Base-by-base conservation (phyloP, 2,113 vertebrate species). In the Camelus dromedarius region DNA sequence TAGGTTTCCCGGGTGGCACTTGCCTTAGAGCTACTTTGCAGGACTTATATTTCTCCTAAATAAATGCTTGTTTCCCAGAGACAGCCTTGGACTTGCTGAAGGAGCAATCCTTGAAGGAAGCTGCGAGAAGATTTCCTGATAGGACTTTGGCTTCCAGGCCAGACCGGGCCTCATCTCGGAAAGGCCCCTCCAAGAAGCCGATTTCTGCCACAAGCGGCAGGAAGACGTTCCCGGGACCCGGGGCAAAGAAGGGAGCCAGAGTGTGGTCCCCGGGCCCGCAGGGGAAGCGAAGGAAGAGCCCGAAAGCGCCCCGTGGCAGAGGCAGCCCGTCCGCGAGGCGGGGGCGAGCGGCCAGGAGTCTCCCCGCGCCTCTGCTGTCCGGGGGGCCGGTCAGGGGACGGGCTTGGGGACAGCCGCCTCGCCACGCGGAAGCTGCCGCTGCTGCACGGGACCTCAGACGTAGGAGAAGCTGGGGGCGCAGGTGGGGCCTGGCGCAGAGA, bases 21-120 rank as follows among this genome's bases (percentile, higher is more conserved):
- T 50, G 32, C 42, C 46, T 75, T 85, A 3, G 20, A 38, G 90
- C 54, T 70, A 0, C 6, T 95, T 96, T 24, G 82, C 64, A 58
- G 83, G 60, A 42, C 46, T 92, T 66, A 19, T 3, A 64, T 83
- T 38, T 64, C 81, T 95, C 46, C 93, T 80, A 96, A 77, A 38
- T 22, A 32, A 54, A 90, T 58, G 22, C 35, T 92, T 90, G 13
- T 97, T 98, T 95, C 80, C 42, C 97, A 98, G 98, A 98, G 86
- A 98, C 97, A 2, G 96, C 98, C 85, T 81, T 98, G 94, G 97
- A 98, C n/a, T 66, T 98, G 81, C 94, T 98, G 77, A 98, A 97
- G 19, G 76, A 98, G n/a, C 56, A 52, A 52, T 72, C 96, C 35
- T 35, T 35, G 19, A 88, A 96, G n/a, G 60, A 70, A 83, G 32